These are phyloP conservation scores for Serinus canaria DNA, from an alignment of 2,113 vertebrate species.

Conservation along the genomic window DNA sequence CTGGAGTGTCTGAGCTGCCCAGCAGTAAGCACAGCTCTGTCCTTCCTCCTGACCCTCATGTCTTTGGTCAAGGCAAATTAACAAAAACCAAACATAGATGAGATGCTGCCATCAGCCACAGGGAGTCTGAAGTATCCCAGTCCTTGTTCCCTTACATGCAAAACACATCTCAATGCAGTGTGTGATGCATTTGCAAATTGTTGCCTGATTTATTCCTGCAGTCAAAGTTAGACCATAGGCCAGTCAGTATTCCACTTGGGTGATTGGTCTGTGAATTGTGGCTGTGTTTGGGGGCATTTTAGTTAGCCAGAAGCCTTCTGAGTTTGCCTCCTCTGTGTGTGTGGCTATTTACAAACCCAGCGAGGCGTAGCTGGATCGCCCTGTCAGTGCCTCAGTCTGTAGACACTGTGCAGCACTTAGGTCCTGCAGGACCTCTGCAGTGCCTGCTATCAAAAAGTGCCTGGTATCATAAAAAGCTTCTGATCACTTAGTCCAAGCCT, in stretches of 20 bases:
- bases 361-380: not conserved
- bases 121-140: not conserved
- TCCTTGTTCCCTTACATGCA: not conserved
- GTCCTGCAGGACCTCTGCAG: constrained; percentile 28
- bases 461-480: not conserved
- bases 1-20: not conserved
- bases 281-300: not conserved
- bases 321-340: not conserved
- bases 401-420: not conserved
- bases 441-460: not conserved
- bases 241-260: not conserved
- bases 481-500: not conserved
- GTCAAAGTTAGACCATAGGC: not conserved
- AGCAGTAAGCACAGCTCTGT: not conserved
- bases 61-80: not conserved
- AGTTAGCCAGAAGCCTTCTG: not conserved
- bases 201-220: not conserved
- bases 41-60: not conserved
- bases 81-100: not conserved
- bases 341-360: not conserved
- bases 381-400: not conserved
- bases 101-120: not conserved
- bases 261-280: not conserved
- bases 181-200: not conserved
- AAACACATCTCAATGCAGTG: not conserved